These are phyloP conservation scores for Nesometra sesokonis DNA, from an alignment of 35 echinoderm and acorn worm species.

Conservation along the genomic window DNA sequence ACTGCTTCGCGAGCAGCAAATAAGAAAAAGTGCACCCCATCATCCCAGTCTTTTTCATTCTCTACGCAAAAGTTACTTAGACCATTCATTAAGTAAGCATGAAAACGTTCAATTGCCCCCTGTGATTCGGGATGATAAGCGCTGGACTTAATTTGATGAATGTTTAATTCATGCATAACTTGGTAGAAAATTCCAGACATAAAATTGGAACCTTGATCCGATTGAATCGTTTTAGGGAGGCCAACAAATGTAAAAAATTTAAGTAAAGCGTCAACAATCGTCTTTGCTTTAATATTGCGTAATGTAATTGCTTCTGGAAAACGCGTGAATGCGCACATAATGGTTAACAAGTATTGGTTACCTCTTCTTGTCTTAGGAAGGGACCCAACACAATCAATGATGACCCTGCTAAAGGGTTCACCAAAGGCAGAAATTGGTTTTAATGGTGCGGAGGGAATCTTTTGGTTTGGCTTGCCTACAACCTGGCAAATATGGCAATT, in stretches of 20 bases:
- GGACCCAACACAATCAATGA: conserved; percentile 64
- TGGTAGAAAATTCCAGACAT: conserved; percentile 53
- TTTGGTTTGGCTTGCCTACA: conserved; percentile 68
- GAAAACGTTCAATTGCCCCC: conserved; percentile 39
- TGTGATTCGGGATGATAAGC: conserved; percentile 49
- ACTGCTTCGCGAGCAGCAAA: conserved; percentile 35
- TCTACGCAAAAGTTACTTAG: conserved; percentile 53
- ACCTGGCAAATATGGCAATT: conserved; percentile 58
- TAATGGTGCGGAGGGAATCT: conserved; percentile 58
- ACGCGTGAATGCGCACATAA: conserved; percentile 55
- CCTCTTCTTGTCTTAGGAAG: conserved; percentile 50
- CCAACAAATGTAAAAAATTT: conserved; percentile 64
- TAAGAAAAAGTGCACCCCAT: conserved; percentile 40
- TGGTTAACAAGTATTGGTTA: conserved; percentile 56
- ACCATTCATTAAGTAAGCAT: conserved; percentile 53
- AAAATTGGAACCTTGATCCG: conserved; percentile 66
- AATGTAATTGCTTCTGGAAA: conserved; percentile 62
- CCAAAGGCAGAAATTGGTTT: conserved; percentile 75
- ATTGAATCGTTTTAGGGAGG: conserved; percentile 51
- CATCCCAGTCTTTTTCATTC: conserved; percentile 48
- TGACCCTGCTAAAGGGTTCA: conserved; percentile 68
- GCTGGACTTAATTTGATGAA: conserved; percentile 24
- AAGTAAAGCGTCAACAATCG: conserved; percentile 23
- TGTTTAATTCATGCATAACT: conserved; percentile 38
- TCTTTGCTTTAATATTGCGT: conserved; percentile 40